phyloP scores from a whole-genome alignment of 2,888 invertebrate species.

The Formica aserva region DNA sequence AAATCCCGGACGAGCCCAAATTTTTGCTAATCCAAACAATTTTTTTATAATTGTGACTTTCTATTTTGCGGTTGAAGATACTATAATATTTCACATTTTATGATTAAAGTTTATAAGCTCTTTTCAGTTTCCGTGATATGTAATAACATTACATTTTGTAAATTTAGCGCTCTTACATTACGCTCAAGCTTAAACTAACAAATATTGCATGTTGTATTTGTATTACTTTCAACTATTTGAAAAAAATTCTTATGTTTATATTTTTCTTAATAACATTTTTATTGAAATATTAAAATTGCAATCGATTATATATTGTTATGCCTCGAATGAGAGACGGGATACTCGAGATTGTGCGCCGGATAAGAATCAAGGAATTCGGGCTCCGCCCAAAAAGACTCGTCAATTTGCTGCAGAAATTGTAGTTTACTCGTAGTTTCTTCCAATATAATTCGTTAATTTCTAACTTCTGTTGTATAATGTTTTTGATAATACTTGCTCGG shows the following conservation, averaged over 20 bases:
- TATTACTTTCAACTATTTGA: background rate
- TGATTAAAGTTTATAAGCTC: background rate
- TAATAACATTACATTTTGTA: background rate
- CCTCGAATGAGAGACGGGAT: too few relatives aligned
- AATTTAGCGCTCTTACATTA: background rate
- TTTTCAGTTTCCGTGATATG: background rate
- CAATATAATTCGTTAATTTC: too few relatives aligned
- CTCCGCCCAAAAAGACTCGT: too few relatives aligned
- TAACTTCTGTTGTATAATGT: too few relatives aligned
- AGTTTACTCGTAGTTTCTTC: too few relatives aligned
- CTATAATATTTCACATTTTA: background rate
- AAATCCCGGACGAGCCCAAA: constrained; percentile 90
- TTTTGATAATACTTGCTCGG: too few relatives aligned
- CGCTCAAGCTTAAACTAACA: background rate
- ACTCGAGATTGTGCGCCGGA: too few relatives aligned
- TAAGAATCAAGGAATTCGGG: too few relatives aligned
- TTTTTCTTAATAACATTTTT: background rate
- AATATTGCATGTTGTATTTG: background rate
- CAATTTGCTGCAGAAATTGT: too few relatives aligned
- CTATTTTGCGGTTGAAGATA: background rate
- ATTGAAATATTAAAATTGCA: background rate
- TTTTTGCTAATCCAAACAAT: constrained; percentile 64
- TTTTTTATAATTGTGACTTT: constrained; percentile 7
- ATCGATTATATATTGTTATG: background rate
- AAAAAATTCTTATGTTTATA: constrained; percentile 15